Conservation (phyloP, 2,888 invertebrate genomes). For the Synergus itoensis region DNA sequence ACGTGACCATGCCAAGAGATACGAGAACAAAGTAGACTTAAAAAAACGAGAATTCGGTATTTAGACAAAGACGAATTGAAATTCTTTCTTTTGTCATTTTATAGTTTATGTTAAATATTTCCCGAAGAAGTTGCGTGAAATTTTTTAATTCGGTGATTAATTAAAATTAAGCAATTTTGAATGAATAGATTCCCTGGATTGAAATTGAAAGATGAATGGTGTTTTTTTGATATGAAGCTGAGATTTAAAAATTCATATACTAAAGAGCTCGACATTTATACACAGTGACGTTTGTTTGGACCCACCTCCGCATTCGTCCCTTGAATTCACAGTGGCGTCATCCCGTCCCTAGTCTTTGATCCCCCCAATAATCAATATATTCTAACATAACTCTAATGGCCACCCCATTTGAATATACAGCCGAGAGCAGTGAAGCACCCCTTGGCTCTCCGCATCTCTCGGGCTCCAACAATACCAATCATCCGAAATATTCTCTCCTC, state of each 20-base stretch:
- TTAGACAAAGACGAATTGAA: slow-evolving; percentile 27
- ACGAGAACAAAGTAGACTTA: slow-evolving; percentile 18
- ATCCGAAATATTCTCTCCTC: slow-evolving; percentile 71
- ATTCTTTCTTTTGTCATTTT: not conserved
- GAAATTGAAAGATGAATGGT: not conserved
- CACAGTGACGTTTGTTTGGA: slow-evolving; percentile 37
- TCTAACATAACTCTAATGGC: slow-evolving; percentile 77
- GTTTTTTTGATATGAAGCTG: not conserved
- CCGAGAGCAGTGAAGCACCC: slow-evolving; percentile 63
- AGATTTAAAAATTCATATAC: slow-evolving; percentile 30
- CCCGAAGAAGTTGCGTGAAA: not conserved
- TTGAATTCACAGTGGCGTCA: slow-evolving; percentile 64
- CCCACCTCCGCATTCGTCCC: slow-evolving; percentile 34
- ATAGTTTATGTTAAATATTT: slow-evolving; percentile 8
- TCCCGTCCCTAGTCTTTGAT: slow-evolving; percentile 74
- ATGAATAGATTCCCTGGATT: not conserved
- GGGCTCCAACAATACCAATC: slow-evolving; percentile 75
- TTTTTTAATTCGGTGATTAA: not conserved
- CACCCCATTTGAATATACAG: slow-evolving; percentile 75
- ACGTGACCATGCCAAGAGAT: slow-evolving; percentile 36
- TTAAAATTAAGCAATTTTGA: too few species aligned
- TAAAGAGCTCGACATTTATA: slow-evolving; percentile 33
- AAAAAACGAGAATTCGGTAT: slow-evolving; percentile 26
- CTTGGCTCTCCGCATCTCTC: slow-evolving; percentile 60
- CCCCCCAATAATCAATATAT: slow-evolving; percentile 78